Conservation (phyloP, 2,797 vertebrate species). For the Girardinus metallicus region DNA sequence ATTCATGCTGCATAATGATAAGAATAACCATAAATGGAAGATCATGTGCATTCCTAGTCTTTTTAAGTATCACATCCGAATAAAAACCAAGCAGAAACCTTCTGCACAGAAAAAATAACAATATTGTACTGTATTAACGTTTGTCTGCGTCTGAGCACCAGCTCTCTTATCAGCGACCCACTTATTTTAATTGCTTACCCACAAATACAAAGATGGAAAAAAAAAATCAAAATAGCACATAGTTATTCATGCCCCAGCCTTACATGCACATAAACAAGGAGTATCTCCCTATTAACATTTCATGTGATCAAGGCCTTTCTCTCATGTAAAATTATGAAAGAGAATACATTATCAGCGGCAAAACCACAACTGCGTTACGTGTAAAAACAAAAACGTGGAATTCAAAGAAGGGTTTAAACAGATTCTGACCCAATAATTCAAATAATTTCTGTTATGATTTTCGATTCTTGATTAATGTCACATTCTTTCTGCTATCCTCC, state of each 20-base stretch:
- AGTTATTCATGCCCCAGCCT: constrained; percentile 73
- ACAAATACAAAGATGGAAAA: constrained; percentile 74
- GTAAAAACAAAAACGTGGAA: constrained; percentile 67
- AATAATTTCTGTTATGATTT: constrained; percentile 48
- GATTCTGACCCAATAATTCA: constrained; percentile 57
- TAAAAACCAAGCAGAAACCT: constrained; percentile 49
- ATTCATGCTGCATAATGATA: constrained; percentile 53
- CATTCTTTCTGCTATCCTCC: not conserved
- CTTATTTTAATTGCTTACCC: constrained; percentile 85
- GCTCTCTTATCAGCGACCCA: constrained; percentile 82
- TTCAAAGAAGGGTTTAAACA: constrained; percentile 58
- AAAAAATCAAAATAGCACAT: constrained; percentile 75
- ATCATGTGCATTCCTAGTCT: constrained; percentile 43
- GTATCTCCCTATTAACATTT: constrained; percentile 74
- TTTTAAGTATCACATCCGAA: constrained; percentile 36
- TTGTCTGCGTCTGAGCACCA: constrained; percentile 63
- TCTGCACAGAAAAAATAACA: constrained; percentile 59
- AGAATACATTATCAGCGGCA: constrained; percentile 75
- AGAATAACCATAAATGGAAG: constrained; percentile 13
- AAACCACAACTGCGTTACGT: constrained; percentile 59
- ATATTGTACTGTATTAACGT: constrained; percentile 63
- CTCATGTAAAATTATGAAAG: constrained; percentile 77
- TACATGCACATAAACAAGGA: constrained; percentile 70
- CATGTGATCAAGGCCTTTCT: constrained; percentile 79
- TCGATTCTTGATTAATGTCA: constrained; percentile 26